Percentiles rank a stretch among this genome's conserved stretches.
phyloP scores from a whole-genome alignment of 2,797 vertebrate genomes.

The Pseudochromis fuscus region DNA sequence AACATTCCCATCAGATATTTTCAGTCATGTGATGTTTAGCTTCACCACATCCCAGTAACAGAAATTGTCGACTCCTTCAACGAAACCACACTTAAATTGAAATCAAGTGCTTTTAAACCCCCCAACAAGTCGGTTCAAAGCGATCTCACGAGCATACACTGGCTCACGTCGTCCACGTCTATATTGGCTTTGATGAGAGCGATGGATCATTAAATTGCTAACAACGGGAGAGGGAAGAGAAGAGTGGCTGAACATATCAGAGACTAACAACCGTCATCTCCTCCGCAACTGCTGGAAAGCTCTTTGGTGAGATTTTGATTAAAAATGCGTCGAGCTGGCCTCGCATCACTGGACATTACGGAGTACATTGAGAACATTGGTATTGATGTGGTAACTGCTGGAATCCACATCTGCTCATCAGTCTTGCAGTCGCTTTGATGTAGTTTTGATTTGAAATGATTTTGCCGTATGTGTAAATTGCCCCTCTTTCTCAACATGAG shows the following conservation, averaged over 20 bases:
- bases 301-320: conserved; percentile 66
- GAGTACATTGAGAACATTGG: conserved; percentile 16
- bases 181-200: conserved; percentile 73
- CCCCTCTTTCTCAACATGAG: neutral
- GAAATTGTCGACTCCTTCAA: conserved; percentile 9
- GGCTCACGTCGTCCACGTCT: conserved; percentile 68
- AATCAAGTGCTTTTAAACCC: conserved; percentile 30
- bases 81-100: conserved; percentile 15
- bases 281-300: conserved; percentile 56
- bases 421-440: neutral
- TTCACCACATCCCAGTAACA: conserved; percentile 25
- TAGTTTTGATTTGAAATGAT: neutral
- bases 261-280: conserved; percentile 66
- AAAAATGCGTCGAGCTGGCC: conserved; percentile 33
- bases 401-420: neutral
- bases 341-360: conserved; percentile 44
- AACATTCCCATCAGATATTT: conserved; percentile 48
- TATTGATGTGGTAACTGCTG: conserved; percentile 24
- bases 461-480: neutral
- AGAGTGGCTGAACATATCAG: conserved; percentile 67
- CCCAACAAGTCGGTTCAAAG: conserved; percentile 40
- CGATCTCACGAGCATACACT: conserved; percentile 53
- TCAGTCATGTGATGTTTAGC: conserved; percentile 28
- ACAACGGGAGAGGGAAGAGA: conserved; percentile 73
- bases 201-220: conserved; percentile 81